Conservation (phyloP, 2,113 vertebrate genomes). For the Callithrix jacchus region DNA sequence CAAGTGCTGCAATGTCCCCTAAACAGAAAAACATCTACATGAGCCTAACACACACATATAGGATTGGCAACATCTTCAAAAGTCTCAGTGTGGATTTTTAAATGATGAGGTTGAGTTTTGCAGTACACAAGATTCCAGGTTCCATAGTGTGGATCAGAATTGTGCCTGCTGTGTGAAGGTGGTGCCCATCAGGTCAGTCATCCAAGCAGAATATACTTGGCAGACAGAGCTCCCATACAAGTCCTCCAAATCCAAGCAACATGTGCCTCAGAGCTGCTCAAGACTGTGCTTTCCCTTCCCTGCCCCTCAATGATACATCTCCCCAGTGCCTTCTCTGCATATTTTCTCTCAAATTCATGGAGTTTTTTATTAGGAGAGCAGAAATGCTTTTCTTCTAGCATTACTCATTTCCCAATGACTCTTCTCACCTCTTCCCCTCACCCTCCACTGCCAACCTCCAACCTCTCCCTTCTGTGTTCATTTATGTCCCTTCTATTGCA, state of each 20-base stretch:
- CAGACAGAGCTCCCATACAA: neutral
- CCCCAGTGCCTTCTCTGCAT: neutral
- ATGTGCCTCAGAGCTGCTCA: rapidly evolving
- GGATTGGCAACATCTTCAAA: neutral
- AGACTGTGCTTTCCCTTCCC: neutral
- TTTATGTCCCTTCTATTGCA: neutral
- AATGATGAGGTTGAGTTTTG: neutral
- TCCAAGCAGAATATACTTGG: neutral
- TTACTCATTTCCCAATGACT: neutral
- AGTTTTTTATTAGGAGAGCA: neutral
- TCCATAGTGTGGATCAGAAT: neutral
- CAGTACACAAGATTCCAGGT: neutral
- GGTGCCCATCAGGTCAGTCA: neutral
- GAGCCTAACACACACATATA: neutral
- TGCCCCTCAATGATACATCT: neutral
- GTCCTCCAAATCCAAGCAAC: neutral
- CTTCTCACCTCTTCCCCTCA: neutral
- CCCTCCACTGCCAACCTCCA: neutral
- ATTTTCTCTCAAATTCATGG: neutral
- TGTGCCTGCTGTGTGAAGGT: neutral
- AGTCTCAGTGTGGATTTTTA: neutral
- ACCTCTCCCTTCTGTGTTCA: neutral
- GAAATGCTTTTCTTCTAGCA: neutral
- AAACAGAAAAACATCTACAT: neutral
- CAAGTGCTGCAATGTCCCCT: neutral